A percentile compares a stretch with the other conserved stretches of the same genome.
Conservation (phyloP, 2,888 invertebrate genomes). For the Criorhina ranunculi region DNA sequence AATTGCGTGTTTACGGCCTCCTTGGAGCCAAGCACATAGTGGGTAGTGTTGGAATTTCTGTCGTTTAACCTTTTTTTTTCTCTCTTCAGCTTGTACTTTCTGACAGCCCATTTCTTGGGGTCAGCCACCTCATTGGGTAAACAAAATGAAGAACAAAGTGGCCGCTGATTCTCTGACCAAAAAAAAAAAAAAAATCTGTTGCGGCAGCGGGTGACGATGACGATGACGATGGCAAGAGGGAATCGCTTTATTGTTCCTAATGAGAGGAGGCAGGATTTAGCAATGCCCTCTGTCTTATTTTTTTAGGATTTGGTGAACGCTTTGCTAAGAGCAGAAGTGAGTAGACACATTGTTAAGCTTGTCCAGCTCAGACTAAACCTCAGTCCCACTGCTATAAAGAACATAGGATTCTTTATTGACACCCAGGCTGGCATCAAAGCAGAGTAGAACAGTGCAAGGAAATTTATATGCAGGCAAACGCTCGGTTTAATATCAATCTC, state of each 20-base stretch:
- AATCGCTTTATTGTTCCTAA: slow-evolving; percentile 27
- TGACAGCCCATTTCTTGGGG: slow-evolving; percentile 12
- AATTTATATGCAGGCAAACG: too few species aligned
- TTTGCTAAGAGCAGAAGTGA: too few species aligned
- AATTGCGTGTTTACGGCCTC: slow-evolving; percentile 52
- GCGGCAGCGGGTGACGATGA: background rate
- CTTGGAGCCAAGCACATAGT: slow-evolving; percentile 21
- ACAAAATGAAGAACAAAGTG: background rate
- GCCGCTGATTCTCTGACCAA: background rate
- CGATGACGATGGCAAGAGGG: background rate
- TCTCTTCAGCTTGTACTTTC: slow-evolving; percentile 13
- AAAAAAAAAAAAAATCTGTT: slow-evolving; percentile 1
- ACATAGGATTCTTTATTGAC: too few species aligned
- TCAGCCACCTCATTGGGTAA: slow-evolving; percentile 30
- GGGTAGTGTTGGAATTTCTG: slow-evolving; percentile 53
- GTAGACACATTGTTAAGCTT: too few species aligned
- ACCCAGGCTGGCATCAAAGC: too few species aligned
- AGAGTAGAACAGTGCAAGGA: too few species aligned
- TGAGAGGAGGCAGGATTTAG: slow-evolving; percentile 5
- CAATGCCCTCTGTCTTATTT: background rate
- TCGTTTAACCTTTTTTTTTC: slow-evolving; percentile 44
- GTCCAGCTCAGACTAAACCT: too few species aligned
- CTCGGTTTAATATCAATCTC: too few species aligned
- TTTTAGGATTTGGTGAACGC: too few species aligned
- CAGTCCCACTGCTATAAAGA: too few species aligned